Conservation (phyloP, 2,113 vertebrate species). For the Telmatochromis brichardi region DNA sequence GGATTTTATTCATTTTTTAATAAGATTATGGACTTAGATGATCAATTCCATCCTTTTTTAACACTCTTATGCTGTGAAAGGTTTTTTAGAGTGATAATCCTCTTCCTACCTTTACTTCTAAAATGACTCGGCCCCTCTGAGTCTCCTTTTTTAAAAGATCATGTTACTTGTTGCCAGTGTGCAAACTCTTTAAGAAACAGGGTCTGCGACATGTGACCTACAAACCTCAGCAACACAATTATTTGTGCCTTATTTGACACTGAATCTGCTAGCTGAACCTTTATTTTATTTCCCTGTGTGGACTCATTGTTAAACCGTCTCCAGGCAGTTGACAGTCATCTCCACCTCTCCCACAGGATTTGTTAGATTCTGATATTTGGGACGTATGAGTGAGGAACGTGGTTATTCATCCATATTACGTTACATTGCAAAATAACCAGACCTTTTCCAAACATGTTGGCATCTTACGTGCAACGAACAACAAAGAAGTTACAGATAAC, state of each 20-base stretch:
- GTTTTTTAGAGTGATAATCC: neutral
- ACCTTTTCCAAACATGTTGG: neutral
- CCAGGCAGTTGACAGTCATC: neutral
- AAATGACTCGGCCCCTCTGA: neutral
- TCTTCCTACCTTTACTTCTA: neutral
- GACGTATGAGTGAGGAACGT: neutral
- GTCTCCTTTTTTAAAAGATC: neutral
- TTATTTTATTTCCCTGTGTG: neutral
- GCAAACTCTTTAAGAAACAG: neutral
- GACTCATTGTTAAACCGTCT: neutral
- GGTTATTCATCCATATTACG: neutral
- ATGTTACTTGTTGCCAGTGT: neutral
- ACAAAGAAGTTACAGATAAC: neutral
- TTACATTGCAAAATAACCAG: neutral
- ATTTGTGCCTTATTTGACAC: neutral
- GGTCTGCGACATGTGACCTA: neutral
- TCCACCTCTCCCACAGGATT: neutral
- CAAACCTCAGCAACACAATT: neutral
- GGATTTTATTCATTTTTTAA: neutral
- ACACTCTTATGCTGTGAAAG: neutral
- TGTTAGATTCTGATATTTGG: neutral
- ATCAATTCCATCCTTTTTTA: neutral
- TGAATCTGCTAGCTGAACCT: neutral
- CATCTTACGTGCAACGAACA: neutral
- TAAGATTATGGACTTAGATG: neutral